Conservation (phyloP, 2,797 vertebrate genomes). For the Ptychobarbus kaznakovi region DNA sequence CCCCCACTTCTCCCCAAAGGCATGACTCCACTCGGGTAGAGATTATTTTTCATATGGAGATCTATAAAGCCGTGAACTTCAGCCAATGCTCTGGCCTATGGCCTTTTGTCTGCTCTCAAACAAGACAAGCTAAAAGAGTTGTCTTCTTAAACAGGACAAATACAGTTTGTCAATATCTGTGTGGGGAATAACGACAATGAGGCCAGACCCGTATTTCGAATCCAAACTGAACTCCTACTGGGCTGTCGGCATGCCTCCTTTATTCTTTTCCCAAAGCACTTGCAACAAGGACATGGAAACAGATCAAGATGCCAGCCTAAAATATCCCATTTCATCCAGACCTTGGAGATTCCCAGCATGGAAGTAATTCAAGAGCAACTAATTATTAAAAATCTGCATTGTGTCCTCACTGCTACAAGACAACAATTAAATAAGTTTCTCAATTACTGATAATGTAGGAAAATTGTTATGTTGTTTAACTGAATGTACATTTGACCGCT, state of each 20-base stretch:
- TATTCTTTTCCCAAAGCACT: constrained; percentile 18
- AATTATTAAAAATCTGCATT: constrained; percentile 3
- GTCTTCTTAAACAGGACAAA: constrained; percentile 42
- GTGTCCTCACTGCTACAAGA: constrained; percentile 28
- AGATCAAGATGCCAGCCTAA: constrained; percentile 30
- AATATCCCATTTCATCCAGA: constrained; percentile 37
- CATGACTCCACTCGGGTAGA: constrained; percentile 66
- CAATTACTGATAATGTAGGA: background rate
- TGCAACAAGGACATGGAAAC: constrained; percentile 26
- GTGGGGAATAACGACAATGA: constrained; percentile 48
- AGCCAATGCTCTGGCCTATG: constrained; percentile 8
- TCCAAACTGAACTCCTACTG: constrained; percentile 12
- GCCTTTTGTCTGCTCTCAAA: constrained; percentile 37
- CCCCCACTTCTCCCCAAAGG: constrained; percentile 46
- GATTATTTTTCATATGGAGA: constrained; percentile 69
- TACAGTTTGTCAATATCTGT: constrained; percentile 58
- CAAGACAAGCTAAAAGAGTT: constrained; percentile 33
- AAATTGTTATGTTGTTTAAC: background rate
- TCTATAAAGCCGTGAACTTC: constrained; percentile 42
- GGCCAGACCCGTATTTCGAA: constrained; percentile 14
- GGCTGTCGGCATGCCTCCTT: constrained; percentile 1
- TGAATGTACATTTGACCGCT: background rate
- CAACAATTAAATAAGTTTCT: background rate
- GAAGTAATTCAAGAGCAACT: constrained; percentile 34
- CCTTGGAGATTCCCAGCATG: constrained; percentile 39